Evolutionary conservation across 1,140 invertebrate genomes (phyloP).

Genomic region (Drosophila obscura): DNA sequence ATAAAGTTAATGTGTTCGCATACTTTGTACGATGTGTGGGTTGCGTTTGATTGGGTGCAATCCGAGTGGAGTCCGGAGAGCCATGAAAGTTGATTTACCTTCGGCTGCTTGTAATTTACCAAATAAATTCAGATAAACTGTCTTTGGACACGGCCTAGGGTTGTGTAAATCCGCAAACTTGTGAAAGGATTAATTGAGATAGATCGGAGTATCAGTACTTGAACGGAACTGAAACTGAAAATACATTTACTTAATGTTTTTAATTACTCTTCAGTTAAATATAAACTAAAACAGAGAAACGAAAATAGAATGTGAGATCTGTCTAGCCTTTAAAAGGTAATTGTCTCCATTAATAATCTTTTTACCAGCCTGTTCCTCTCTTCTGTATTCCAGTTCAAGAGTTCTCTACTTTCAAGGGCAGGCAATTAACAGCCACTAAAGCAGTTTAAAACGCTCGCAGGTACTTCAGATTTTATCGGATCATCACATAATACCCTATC

Average conservation of each 20-base stretch:
- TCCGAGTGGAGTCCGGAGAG: slow-evolving; percentile 1
- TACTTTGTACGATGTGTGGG: slow-evolving; percentile 31
- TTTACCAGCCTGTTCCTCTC: too few relatives aligned
- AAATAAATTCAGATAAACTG: background rate
- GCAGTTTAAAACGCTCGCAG: background rate
- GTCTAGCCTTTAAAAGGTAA: too few relatives aligned
- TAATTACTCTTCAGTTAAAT: too few relatives aligned
- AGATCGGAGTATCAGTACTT: too few relatives aligned
- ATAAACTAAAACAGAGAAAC: too few relatives aligned
- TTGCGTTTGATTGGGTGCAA: slow-evolving; percentile 11
- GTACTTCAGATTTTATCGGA: background rate
- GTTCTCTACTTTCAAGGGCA: background rate
- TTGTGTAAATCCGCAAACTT: background rate
- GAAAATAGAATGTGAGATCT: too few relatives aligned
- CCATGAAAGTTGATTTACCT: slow-evolving; percentile 23
- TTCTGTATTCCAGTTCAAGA: too few relatives aligned
- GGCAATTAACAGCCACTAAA: background rate
- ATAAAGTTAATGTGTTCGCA: slow-evolving; percentile 28
- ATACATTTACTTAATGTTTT: too few relatives aligned
- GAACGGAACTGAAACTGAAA: too few relatives aligned
- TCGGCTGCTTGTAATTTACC: background rate
- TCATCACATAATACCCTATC: slow-evolving; percentile 21
- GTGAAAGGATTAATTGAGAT: background rate
- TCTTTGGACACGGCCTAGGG: too few relatives aligned
- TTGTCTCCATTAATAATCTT: too few relatives aligned